Base-by-base conservation (phyloP, 2,113 vertebrate genomes). In the Grallaria varia region DNA sequence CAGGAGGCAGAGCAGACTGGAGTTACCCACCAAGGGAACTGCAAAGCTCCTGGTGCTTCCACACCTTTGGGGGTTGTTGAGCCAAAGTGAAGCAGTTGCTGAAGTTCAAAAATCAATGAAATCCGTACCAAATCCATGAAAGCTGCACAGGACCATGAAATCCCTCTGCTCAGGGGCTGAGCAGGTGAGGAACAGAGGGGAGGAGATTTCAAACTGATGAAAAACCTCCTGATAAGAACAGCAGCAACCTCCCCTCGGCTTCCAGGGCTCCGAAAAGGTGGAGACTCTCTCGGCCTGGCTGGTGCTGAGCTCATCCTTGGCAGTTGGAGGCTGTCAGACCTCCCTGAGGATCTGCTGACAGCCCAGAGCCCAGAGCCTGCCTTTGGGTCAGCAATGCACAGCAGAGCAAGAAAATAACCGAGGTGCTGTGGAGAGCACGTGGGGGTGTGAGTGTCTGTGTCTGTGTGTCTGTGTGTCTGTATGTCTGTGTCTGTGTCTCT, bases 111-210 rank as follows among this genome's bases (percentile, higher is more conserved):
- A 83, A 8, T 45, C 22, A 27, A 1, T 21, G 5, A 45, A 88
- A 58, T 85, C 52, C 1, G 0, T 20, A 20, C 25, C 53, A 58
- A 24, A 62, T 33, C 30, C 45, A 18, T 1, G 21, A 45, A 10
- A 82, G 60, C 20, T 60, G 25, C 64, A 21, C 16, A 27, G 33
- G 42, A 49, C 60, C 50, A 19, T 0, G 0, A 24, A 25, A 49
- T 8, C 45, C 20, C n/a, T 47, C 60, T 30, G 14, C 31, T 33
- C 35, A 37, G 39, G n/a, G 33, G 60, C 45, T 33, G 18, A 40
- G 28, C 1, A 1, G 55, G 30, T 0, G 1, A 68, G 33, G 77
- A 40, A 27, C 0, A 0, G 37, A 45, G 33, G 7, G 13, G n/a
- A 64, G 40, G 35, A 39, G 9, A 10, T n/a, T 39, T 69, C 53